Evolutionary conservation across 2,797 vertebrate species (phyloP).

Genomic region (Champsocephalus gunnari): DNA sequence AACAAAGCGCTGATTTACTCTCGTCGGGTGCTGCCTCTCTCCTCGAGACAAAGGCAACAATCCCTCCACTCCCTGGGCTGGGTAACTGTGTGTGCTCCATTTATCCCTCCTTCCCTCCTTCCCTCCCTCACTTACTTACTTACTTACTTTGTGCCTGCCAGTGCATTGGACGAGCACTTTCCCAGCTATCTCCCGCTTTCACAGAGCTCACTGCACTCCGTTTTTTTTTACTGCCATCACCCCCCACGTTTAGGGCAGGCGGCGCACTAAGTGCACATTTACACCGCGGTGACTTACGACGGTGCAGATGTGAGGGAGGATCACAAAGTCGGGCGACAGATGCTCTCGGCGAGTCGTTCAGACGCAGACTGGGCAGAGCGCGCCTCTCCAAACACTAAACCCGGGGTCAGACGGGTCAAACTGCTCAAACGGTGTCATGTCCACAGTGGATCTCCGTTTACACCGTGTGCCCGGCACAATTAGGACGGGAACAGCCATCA

Average conservation of each 20-base stretch:
- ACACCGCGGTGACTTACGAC: slow-evolving; percentile 58
- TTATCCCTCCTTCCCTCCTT: slow-evolving; percentile 39
- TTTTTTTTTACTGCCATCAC: slow-evolving; percentile 11
- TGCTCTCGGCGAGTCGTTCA: slow-evolving; percentile 66
- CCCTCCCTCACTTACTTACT: slow-evolving; percentile 13
- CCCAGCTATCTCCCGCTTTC: slow-evolving; percentile 38
- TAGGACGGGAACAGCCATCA: slow-evolving; percentile 44
- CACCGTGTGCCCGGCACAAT: slow-evolving; percentile 35
- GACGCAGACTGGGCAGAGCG: slow-evolving; percentile 65
- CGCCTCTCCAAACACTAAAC: slow-evolving; percentile 52
- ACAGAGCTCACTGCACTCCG: slow-evolving; percentile 26
- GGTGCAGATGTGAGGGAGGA: slow-evolving; percentile 71
- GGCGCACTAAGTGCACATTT: slow-evolving; percentile 57
- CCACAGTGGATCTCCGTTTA: slow-evolving; percentile 48
- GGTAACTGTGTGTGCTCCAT: slow-evolving; percentile 50
- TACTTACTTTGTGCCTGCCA: slow-evolving; percentile 6
- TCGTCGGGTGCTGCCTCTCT: slow-evolving; percentile 61
- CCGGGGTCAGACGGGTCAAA: slow-evolving; percentile 75
- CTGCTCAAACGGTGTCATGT: slow-evolving; percentile 68
- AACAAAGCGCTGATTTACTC: slow-evolving; percentile 76
- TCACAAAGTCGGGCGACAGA: slow-evolving; percentile 71
- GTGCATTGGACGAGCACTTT: slow-evolving; percentile 18
- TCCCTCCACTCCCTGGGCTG: slow-evolving; percentile 71
- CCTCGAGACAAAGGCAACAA: slow-evolving; percentile 72
- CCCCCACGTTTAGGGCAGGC: slow-evolving; percentile 31